A percentile compares a stretch with the other conserved stretches of the same genome.
Evolutionary conservation across 2,797 vertebrate genomes (phyloP).

Genomic region (Poecilia velifera): DNA sequence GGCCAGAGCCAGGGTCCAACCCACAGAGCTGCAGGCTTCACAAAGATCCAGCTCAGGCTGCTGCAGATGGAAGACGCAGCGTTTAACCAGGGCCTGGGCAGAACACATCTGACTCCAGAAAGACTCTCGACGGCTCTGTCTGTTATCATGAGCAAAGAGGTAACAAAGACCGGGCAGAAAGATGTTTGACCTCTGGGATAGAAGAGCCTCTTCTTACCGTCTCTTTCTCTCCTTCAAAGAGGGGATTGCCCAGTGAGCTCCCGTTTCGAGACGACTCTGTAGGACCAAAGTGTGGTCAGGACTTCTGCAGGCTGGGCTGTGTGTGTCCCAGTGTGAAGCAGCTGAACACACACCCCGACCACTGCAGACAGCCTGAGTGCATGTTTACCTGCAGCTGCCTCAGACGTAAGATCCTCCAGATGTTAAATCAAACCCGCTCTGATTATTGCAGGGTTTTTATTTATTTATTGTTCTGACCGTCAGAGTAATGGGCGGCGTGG

Average conservation of each 20-base stretch:
- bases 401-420: conserved; percentile 82
- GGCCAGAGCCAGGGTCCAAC: conserved; percentile 11
- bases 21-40: conserved; percentile 16
- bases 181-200: neutral
- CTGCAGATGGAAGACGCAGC: conserved; percentile 85
- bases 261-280: neutral
- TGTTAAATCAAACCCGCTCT: neutral
- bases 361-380: conserved; percentile 90
- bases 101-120: conserved; percentile 86
- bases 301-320: conserved; percentile 93
- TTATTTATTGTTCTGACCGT: neutral
- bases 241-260: conserved; percentile 6
- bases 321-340: conserved; percentile 87
- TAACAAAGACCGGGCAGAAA: conserved; percentile 51
- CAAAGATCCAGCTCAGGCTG: conserved; percentile 79
- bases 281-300: conserved; percentile 69
- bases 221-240: conserved; percentile 43
- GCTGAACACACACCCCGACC: conserved; percentile 75
- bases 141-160: conserved; percentile 88
- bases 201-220: neutral
- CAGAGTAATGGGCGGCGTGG: neutral
- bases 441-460: neutral
- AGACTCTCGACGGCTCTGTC: conserved; percentile 86
- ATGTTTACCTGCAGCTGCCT: conserved; percentile 93
- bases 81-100: conserved; percentile 81